phyloP scores from a whole-genome alignment of 2,888 invertebrate genomes.

The Coelogynopora nodosa region DNA sequence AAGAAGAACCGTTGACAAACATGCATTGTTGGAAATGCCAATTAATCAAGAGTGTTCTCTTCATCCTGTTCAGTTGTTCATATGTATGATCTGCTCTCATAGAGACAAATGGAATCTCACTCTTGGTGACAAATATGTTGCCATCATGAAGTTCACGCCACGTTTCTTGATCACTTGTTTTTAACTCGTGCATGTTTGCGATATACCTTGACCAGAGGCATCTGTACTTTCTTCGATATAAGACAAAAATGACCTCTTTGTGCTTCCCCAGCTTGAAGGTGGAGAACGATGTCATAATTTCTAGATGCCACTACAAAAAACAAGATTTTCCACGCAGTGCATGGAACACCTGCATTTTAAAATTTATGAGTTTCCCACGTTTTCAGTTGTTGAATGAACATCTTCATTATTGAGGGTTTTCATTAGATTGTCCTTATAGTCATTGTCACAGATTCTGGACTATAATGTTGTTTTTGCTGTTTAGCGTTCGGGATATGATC shows the following conservation, averaged over 20 bases:
- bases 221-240: background rate
- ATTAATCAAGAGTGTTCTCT: slow-evolving; percentile 41
- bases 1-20: slow-evolving; percentile 10
- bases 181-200: background rate
- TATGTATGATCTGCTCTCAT: background rate
- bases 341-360: too few species aligned
- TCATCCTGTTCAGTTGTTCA: background rate
- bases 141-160: too few species aligned
- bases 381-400: too few species aligned
- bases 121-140: background rate
- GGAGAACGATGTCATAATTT: background rate
- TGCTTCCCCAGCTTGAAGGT: background rate
- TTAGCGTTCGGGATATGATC: too few species aligned
- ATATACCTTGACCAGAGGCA: slow-evolving; percentile 22
- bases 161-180: background rate
- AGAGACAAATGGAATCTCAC: background rate
- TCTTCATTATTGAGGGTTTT: too few species aligned
- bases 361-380: too few species aligned
- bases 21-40: slow-evolving; percentile 43
- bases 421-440: too few species aligned
- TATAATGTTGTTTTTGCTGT: too few species aligned
- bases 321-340: background rate
- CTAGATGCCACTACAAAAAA: background rate
- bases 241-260: background rate
- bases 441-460: too few species aligned